A percentile compares a stretch with the other conserved stretches of the same genome.
Conservation (phyloP, 2,888 invertebrate genomes). For the Dendrolimus houi region DNA sequence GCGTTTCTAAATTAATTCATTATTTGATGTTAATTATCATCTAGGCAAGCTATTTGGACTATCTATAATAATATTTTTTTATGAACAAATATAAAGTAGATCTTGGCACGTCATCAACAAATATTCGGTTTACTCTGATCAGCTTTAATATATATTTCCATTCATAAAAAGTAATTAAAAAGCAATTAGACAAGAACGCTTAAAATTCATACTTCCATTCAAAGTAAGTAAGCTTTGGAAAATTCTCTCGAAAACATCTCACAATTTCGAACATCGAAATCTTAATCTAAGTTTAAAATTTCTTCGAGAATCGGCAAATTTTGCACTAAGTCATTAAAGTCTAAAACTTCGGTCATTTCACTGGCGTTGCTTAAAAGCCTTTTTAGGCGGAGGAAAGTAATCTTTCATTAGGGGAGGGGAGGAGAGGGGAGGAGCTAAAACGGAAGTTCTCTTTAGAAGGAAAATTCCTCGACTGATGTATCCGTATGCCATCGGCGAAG, state of each 20-base stretch:
- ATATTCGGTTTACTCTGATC: not conserved
- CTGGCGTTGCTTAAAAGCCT: constrained; percentile 75
- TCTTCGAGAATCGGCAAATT: constrained; percentile 73
- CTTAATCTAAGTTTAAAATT: constrained; percentile 77
- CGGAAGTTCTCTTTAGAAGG: constrained; percentile 75
- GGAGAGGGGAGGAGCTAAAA: constrained; percentile 69
- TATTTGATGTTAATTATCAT: too few species aligned
- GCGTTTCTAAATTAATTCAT: too few species aligned
- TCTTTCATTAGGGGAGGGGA: constrained; percentile 72
- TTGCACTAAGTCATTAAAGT: constrained; percentile 77
- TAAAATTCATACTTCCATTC: constrained; percentile 64
- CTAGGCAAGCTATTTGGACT: too few species aligned
- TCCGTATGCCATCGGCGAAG: constrained; percentile 54
- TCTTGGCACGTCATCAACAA: not conserved
- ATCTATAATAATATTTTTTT: too few species aligned
- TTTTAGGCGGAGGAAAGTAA: constrained; percentile 75
- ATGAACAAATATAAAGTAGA: too few species aligned
- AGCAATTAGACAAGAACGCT: constrained; percentile 66
- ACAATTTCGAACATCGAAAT: constrained; percentile 69
- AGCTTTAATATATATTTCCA: constrained; percentile 18
- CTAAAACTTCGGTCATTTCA: constrained; percentile 75
- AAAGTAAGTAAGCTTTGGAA: constrained; percentile 51
- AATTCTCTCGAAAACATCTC: constrained; percentile 59
- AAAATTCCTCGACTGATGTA: constrained; percentile 73
- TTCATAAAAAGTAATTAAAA: constrained; percentile 69